phyloP scores from a whole-genome alignment of 1,140 invertebrate genomes.

The Cyclargus thomasi region DNA sequence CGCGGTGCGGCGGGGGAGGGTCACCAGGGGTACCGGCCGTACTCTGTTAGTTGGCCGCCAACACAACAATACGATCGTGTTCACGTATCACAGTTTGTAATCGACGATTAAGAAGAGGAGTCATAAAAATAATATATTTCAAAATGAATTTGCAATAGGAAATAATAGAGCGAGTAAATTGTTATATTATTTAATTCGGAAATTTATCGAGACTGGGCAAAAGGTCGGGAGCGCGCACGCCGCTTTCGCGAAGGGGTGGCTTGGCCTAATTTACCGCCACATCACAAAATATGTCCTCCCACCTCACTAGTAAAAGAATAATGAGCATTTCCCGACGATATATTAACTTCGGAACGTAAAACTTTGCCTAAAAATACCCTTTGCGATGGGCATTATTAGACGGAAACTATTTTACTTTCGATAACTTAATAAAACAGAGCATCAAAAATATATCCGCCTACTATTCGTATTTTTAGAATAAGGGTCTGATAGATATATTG shows the following conservation, averaged over 20 bases:
- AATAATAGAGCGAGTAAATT: constrained; percentile 1
- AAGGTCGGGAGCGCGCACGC: neutral
- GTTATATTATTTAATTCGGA: neutral
- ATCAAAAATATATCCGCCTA: too few species aligned
- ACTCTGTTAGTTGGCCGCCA: too few species aligned
- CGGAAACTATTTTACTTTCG: neutral
- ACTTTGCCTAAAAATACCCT: neutral
- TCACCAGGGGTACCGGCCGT: too few species aligned
- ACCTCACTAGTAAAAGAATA: neutral
- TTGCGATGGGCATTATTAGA: neutral
- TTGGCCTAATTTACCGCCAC: constrained; percentile 9
- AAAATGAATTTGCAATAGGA: neutral
- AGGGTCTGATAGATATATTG: too few species aligned
- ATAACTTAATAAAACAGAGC: neutral
- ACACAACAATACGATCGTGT: too few species aligned
- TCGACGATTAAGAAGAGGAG: too few species aligned
- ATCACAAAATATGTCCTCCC: constrained; percentile 3
- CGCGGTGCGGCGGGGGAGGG: too few species aligned
- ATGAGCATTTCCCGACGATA: neutral
- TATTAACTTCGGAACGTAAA: neutral
- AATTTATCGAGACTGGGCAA: neutral
- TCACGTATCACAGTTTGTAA: too few species aligned
- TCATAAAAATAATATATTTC: too few species aligned
- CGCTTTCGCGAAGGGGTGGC: neutral
- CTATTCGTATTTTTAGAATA: too few species aligned